phyloP scores from a whole-genome alignment of 2,113 vertebrate species.

The Zosterops japonicus region DNA sequence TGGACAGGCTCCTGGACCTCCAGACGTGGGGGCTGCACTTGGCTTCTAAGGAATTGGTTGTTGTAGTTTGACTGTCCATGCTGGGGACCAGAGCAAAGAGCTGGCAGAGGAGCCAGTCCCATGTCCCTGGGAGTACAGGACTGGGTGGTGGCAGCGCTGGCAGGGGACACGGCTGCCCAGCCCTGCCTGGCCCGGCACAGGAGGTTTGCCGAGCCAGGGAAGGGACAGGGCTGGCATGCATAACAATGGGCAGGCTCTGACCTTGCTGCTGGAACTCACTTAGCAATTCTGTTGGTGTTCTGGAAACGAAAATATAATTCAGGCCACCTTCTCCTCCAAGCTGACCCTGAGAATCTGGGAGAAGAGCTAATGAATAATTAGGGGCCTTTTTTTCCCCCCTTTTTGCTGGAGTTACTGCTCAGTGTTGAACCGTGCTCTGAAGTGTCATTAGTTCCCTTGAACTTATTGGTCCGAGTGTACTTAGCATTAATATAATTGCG shows the following conservation, averaged over 20 bases:
- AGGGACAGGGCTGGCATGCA: background rate
- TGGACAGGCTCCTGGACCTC: background rate
- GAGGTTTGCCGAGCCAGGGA: background rate
- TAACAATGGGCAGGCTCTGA: background rate
- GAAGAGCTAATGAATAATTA: slow-evolving; percentile 52
- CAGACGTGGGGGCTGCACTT: background rate
- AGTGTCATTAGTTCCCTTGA: slow-evolving; percentile 43
- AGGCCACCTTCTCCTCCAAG: slow-evolving; percentile 58
- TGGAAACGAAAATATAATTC: slow-evolving; percentile 48
- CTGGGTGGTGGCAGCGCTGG: rapidly evolving
- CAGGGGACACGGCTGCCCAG: background rate
- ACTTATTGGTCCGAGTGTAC: background rate
- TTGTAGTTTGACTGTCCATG: rapidly evolving
- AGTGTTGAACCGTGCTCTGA: background rate
- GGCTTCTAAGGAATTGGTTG: background rate
- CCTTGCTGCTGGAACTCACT: slow-evolving; percentile 45
- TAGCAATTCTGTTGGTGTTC: slow-evolving; percentile 51
- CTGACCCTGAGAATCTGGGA: slow-evolving; percentile 48
- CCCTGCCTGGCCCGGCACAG: rapidly evolving
- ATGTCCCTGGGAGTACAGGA: background rate
- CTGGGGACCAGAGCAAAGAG: background rate
- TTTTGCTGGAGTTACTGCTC: background rate
- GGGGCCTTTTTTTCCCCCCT: background rate
- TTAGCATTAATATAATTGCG: slow-evolving; percentile 7
- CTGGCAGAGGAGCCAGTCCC: rapidly evolving